These are phyloP conservation scores for Polydesmus complanatus DNA, from an alignment of 2,888 invertebrate genomes.

Conservation along the genomic window DNA sequence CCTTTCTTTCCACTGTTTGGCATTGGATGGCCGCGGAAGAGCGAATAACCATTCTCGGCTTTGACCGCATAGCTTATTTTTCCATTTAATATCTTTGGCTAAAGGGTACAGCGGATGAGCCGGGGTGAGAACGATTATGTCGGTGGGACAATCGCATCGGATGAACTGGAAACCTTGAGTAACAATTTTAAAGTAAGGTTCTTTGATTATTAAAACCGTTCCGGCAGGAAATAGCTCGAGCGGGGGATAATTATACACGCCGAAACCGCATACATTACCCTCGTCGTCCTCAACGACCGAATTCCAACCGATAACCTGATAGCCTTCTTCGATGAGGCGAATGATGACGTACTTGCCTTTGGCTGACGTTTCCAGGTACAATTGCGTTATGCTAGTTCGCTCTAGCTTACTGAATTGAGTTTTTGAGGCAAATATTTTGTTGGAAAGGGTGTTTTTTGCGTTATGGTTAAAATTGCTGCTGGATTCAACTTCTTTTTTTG, in stretches of 20 bases:
- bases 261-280: not conserved
- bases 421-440: too few relatives aligned
- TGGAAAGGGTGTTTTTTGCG: too few relatives aligned
- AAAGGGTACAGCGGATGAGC: not conserved
- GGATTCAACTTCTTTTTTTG: too few relatives aligned
- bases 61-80: too few relatives aligned
- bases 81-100: not conserved
- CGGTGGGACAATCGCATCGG: too few relatives aligned
- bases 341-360: slow-evolving; percentile 2
- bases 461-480: too few relatives aligned
- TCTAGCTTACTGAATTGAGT: not conserved
- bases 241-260: not conserved
- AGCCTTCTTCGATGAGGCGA: not conserved
- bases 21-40: not conserved
- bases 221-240: slow-evolving; percentile 2
- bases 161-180: not conserved
- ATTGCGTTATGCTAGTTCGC: not conserved
- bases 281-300: slow-evolving; percentile 2
- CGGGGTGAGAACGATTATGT: not conserved
- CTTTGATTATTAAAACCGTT: not conserved
- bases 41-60: not conserved
- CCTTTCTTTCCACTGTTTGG: not conserved
- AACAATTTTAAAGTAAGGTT: not conserved
- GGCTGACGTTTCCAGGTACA: not conserved
- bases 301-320: not conserved